phyloP scores from a whole-genome alignment of 2,113 vertebrate species.

The Sceloporus tristichus region DNA sequence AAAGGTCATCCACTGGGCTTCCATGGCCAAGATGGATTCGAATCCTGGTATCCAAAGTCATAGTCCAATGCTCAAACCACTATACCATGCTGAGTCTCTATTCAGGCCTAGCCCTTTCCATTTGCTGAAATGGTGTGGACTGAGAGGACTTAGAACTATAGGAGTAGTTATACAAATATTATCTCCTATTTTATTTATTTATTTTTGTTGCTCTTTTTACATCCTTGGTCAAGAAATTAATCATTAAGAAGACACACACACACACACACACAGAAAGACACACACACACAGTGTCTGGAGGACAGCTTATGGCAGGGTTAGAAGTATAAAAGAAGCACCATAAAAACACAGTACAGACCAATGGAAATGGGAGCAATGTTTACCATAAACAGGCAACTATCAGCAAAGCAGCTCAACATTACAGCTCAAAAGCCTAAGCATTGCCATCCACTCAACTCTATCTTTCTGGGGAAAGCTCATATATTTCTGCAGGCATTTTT shows the following conservation, averaged over 20 bases:
- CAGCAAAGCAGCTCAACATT: too few relatives aligned
- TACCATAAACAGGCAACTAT: background rate
- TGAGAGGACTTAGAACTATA: too few relatives aligned
- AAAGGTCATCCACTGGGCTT: too few relatives aligned
- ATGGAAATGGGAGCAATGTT: background rate
- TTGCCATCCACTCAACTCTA: too few relatives aligned
- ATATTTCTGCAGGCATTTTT: too few relatives aligned
- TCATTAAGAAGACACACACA: background rate
- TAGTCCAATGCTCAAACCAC: too few relatives aligned
- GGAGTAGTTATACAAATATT: background rate
- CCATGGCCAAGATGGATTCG: too few relatives aligned
- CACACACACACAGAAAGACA: background rate
- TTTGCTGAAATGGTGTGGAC: background rate
- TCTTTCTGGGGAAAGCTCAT: too few relatives aligned
- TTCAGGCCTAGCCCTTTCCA: background rate
- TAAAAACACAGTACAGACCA: background rate
- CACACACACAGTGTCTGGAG: background rate
- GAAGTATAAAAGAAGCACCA: background rate
- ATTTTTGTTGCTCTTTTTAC: background rate
- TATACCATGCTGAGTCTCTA: too few relatives aligned
- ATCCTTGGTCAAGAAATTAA: background rate
- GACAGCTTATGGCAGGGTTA: background rate
- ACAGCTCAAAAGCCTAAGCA: too few relatives aligned
- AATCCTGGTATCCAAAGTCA: too few relatives aligned
- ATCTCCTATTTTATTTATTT: background rate